These are phyloP conservation scores for Argentina silus DNA, from an alignment of 2,797 vertebrate species.

Conservation along the genomic window DNA sequence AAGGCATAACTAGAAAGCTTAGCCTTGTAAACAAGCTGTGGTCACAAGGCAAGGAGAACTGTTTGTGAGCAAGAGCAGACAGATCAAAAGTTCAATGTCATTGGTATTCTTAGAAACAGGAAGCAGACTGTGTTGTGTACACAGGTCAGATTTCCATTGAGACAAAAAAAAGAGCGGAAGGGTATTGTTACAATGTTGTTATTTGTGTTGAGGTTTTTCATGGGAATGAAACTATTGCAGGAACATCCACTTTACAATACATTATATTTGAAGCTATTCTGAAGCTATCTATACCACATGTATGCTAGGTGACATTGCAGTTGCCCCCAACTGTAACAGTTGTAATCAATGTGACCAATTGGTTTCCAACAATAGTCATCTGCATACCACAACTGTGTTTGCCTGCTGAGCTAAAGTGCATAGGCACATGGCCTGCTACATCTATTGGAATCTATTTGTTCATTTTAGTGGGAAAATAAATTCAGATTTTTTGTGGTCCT, in stretches of 20 bases:
- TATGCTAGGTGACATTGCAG: no score
- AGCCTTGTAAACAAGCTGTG: conserved; percentile 65
- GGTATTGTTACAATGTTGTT: conserved; percentile 2
- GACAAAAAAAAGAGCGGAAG: conserved; percentile 37
- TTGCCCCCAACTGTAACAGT: no score
- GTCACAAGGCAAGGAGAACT: conserved; percentile 66
- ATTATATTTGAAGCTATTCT: background rate
- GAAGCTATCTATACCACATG: no score
- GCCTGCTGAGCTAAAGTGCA: no score
- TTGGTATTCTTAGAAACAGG: conserved; percentile 76
- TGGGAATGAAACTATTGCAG: background rate
- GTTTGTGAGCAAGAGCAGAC: conserved; percentile 52
- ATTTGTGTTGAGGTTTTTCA: conserved; percentile 12
- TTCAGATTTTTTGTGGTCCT: background rate
- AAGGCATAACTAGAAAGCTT: background rate
- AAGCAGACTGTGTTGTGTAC: conserved; percentile 55
- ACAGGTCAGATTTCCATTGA: conserved; percentile 53
- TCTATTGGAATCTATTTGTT: background rate
- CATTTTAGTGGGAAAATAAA: background rate
- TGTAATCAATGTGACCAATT: no score
- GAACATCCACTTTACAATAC: background rate
- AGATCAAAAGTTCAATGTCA: conserved; percentile 63
- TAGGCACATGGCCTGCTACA: no score
- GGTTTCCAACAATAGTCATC: no score
- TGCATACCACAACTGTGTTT: no score